A percentile compares a stretch with the other conserved stretches of the same genome.
phyloP scores from a whole-genome alignment of 2,888 invertebrate species.

The Heterodera filipjevi region DNA sequence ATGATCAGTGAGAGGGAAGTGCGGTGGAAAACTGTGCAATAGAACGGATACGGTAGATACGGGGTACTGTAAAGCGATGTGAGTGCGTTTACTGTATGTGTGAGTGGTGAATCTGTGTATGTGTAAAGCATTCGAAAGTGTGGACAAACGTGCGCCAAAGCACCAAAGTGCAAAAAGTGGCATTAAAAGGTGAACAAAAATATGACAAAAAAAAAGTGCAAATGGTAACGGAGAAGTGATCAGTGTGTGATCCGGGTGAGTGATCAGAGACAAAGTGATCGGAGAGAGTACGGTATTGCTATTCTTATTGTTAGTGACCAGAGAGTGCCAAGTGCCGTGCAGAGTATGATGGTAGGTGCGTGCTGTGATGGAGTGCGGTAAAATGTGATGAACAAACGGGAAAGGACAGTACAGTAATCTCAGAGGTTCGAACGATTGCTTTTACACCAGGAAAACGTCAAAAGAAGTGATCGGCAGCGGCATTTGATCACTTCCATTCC shows the following conservation, averaged over 20 bases:
- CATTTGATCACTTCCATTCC: not conserved
- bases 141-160: slow-evolving; percentile 10
- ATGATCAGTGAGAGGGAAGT: slow-evolving; percentile 10
- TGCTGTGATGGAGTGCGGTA: not conserved
- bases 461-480: not conserved
- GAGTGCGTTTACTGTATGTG: not conserved
- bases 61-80: not conserved
- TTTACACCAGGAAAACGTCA: not conserved
- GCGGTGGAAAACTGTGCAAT: slow-evolving; percentile 3
- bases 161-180: not conserved
- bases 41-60: no score
- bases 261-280: not conserved
- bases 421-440: not conserved
- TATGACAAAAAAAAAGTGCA: not conserved
- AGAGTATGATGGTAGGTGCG: not conserved
- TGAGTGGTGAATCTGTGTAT: not conserved
- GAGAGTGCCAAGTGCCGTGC: not conserved
- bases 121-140: slow-evolving; percentile 8
- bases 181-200: not conserved
- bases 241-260: not conserved
- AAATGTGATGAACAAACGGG: not conserved
- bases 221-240: not conserved
- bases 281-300: not conserved
- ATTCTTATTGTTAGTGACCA: no score
- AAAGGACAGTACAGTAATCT: not conserved